Evolutionary conservation across 2,113 vertebrate genomes (phyloP).

Genomic region (Spizaetus ornatus): DNA sequence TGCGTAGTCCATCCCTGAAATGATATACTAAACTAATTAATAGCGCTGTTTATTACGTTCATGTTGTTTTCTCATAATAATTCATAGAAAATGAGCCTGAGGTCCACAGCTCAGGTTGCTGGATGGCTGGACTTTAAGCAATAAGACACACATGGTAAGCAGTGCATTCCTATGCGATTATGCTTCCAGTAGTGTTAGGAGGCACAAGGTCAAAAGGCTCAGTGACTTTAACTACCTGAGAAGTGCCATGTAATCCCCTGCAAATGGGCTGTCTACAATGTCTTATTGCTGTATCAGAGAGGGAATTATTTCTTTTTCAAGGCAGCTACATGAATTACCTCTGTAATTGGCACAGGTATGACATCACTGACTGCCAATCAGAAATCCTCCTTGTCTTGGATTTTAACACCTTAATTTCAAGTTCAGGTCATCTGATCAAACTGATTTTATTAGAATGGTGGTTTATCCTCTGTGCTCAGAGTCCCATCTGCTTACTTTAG

Average conservation of each 20-base stretch:
- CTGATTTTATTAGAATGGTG: background rate
- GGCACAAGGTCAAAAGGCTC: slow-evolving; percentile 54
- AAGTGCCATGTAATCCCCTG: slow-evolving; percentile 52
- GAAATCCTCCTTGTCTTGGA: background rate
- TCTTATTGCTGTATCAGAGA: slow-evolving; percentile 14
- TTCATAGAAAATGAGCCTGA: background rate
- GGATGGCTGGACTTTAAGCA: slow-evolving; percentile 43
- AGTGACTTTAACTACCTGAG: slow-evolving; percentile 54
- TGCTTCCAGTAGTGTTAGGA: background rate
- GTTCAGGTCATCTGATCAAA: background rate
- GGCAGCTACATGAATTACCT: slow-evolving; percentile 1
- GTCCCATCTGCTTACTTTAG: background rate
- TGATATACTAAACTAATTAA: slow-evolving; percentile 73
- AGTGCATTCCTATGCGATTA: background rate
- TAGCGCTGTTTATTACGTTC: slow-evolving; percentile 45
- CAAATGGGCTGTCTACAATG: slow-evolving; percentile 34
- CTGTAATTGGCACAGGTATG: background rate
- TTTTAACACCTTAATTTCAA: slow-evolving; percentile 8
- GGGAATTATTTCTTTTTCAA: slow-evolving; percentile 45
- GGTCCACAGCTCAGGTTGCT: slow-evolving; percentile 20
- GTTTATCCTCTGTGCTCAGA: background rate
- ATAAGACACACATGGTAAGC: slow-evolving; percentile 36
- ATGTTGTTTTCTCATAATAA: slow-evolving; percentile 7
- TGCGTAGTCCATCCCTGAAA: slow-evolving; percentile 51
- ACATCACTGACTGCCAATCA: slow-evolving; percentile 34